Evolutionary conservation across 2,888 invertebrate species (phyloP).

Genomic region (Tenthredo livida): DNA sequence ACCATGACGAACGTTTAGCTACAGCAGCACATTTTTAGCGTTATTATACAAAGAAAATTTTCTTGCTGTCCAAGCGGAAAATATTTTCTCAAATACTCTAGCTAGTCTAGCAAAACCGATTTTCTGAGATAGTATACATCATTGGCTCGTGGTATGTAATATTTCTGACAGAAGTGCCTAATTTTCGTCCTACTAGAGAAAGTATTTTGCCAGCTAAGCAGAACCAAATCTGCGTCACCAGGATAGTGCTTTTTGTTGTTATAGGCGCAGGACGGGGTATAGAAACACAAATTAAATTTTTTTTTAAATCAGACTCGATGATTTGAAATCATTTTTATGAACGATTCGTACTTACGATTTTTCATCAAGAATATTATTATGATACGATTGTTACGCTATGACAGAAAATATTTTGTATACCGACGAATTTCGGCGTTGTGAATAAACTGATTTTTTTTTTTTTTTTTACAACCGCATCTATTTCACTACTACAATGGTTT

Average conservation of each 20-base stretch:
- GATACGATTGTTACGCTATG: background rate
- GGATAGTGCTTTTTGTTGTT: background rate
- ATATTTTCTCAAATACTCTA: background rate
- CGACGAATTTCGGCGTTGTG: too few relatives aligned
- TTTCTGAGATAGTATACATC: background rate
- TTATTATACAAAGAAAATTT: background rate
- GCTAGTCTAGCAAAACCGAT: background rate
- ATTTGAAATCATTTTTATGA: background rate
- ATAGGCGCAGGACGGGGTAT: background rate
- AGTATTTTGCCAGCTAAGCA: background rate
- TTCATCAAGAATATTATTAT: background rate
- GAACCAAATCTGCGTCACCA: background rate
- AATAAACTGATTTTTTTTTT: too few relatives aligned
- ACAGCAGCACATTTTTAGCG: background rate
- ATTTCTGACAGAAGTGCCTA: background rate
- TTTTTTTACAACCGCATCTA: too few relatives aligned
- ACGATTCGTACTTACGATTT: background rate
- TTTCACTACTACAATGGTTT: too few relatives aligned
- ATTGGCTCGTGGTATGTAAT: background rate
- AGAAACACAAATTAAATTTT: background rate
- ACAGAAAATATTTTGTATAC: background rate
- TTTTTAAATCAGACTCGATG: background rate
- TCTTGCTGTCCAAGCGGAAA: background rate
- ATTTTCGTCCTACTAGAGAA: background rate
- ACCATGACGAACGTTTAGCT: background rate